Evolutionary conservation across 2,113 vertebrate genomes (phyloP), one percentile per base, ranked within the genome.

Genomic region (Oreamnos americanus): DNA sequence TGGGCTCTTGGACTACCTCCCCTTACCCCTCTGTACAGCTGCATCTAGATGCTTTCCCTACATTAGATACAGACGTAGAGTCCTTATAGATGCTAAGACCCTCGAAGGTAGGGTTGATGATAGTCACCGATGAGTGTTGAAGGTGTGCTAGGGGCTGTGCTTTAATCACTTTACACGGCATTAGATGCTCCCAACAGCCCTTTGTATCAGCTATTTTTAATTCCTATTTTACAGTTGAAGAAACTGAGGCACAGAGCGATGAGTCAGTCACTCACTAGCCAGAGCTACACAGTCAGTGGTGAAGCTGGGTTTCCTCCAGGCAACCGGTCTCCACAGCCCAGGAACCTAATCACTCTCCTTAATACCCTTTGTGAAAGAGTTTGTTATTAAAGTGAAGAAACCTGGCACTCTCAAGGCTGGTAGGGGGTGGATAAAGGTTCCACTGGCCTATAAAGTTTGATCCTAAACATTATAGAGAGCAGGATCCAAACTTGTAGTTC

Each of bases 361-460:
- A 79, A n/a, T 74, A 84, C 43, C 21, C 5, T 58, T 60, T 45
- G 57, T 92, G 88, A 58, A 92, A 91, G 28, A 91, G 25, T 91
- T 89, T 67, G 47, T 81, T 87, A 88, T 67, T 87, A 88, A 71
- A 93, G 67, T 30, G 26, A 96, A 87, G 84, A 97, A 86, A 96
- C 17, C 13, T 60, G 47, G 33, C 39, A 45, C 51, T 55, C 23
- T 85, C 33, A 60, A 57, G 36, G 25, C 33, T 39, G 10, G 10
- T 55, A 45, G 81, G 26, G 58, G 4, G 9, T 17, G 78, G 43
- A 51, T 74, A 89, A 71, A 71, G 7, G 12, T 92, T 95, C 33
- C 26, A 28, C 39, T 30, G 19, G 17, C 23, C 9, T 82, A 6
- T 86, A 16, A 74, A 90, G 55, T 92, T 90, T n/a, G 60, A 23